Percentiles rank a stretch among this genome's conserved stretches.
These are phyloP conservation scores for Hassar affinis DNA, from an alignment of 2,113 vertebrate genomes.

Conservation along the genomic window DNA sequence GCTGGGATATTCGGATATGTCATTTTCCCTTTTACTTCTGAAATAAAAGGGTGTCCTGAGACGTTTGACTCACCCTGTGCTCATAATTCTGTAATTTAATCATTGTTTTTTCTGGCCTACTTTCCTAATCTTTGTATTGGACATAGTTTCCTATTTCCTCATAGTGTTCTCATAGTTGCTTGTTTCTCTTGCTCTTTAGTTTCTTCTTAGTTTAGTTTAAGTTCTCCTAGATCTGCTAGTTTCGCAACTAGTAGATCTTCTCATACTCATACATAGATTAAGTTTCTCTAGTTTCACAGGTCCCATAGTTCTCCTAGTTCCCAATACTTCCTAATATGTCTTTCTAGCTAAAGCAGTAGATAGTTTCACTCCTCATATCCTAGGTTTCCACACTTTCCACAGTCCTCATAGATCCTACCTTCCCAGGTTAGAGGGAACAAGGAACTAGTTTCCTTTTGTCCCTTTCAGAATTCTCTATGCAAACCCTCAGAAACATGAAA, in stretches of 20 bases:
- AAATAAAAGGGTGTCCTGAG: too few species aligned
- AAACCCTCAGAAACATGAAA: background rate
- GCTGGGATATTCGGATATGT: too few species aligned
- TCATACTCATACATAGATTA: too few species aligned
- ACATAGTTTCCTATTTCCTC: background rate
- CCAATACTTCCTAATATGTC: background rate
- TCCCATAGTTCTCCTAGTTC: background rate
- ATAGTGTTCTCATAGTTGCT: background rate
- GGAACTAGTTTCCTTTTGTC: background rate
- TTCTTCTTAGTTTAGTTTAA: too few species aligned
- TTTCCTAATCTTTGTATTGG: background rate
- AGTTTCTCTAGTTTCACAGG: background rate
- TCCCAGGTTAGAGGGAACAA: background rate
- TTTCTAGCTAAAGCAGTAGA: too few species aligned
- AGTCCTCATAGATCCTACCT: background rate
- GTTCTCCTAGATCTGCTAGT: too few species aligned
- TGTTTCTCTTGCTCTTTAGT: background rate
- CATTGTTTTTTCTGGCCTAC: background rate
- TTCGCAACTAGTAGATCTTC: too few species aligned
- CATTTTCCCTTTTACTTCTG: too few species aligned
- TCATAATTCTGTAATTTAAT: background rate
- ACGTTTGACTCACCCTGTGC: too few species aligned
- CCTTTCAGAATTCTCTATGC: background rate
- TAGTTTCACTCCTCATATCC: background rate
- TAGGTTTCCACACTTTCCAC: background rate